Evolutionary conservation across 2,113 vertebrate species (phyloP).

Genomic region (Melanocharis versteri): DNA sequence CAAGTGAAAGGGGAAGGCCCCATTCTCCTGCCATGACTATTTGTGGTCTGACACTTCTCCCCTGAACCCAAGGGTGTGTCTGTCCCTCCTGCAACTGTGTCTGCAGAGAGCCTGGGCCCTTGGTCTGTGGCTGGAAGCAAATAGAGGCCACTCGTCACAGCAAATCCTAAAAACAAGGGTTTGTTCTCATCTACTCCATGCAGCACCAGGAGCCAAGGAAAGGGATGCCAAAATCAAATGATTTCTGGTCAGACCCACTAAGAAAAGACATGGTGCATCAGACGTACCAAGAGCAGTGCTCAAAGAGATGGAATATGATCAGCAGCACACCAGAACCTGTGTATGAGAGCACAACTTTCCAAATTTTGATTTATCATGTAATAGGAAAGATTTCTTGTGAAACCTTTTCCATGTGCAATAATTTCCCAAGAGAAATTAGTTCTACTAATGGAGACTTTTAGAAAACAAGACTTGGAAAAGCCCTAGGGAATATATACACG

Average conservation of each 20-base stretch:
- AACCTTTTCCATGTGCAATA: neutral
- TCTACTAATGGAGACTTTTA: neutral
- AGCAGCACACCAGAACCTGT: neutral
- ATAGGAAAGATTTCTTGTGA: neutral
- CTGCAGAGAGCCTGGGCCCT: neutral
- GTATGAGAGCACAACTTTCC: neutral
- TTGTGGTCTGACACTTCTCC: neutral
- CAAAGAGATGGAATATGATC: neutral
- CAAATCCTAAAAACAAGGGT: neutral
- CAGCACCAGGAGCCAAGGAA: neutral
- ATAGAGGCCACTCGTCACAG: neutral
- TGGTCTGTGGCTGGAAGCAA: neutral
- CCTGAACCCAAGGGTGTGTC: neutral
- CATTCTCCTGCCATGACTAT: neutral
- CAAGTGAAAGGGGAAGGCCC: neutral
- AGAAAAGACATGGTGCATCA: neutral
- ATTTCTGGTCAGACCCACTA: neutral
- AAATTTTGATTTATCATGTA: neutral
- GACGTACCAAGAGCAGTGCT: neutral
- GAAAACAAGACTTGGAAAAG: neutral
- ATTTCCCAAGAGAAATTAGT: neutral
- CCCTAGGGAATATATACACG: neutral
- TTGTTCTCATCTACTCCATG: neutral
- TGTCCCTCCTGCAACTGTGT: neutral
- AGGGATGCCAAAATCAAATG: neutral